phyloP scores from a whole-genome alignment of 2,113 vertebrate genomes.

The Podarcis raffonei region DNA sequence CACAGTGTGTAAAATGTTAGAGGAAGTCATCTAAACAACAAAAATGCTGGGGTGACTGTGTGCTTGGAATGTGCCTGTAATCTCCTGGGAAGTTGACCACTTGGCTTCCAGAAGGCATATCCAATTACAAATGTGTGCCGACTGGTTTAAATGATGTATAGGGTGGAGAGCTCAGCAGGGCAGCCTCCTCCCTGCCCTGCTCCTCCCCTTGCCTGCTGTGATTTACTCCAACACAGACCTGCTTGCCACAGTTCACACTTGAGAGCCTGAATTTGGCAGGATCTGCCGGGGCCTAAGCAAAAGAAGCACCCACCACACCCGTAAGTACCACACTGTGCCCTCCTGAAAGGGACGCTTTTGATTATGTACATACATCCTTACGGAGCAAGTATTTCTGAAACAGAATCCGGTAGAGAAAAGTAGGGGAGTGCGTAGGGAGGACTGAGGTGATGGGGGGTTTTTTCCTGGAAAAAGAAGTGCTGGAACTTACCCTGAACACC shows the following conservation, averaged over 20 bases:
- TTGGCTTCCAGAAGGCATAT: neutral
- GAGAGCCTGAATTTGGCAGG: constrained; percentile 23
- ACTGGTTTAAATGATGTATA: neutral
- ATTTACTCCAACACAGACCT: constrained; percentile 11
- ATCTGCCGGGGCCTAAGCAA: neutral
- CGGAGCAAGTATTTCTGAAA: neutral
- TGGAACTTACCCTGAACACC: too few relatives aligned
- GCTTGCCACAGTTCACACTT: constrained; percentile 17
- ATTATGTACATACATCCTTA: rapidly evolving
- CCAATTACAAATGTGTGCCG: constrained; percentile 48
- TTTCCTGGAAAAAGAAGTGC: too few relatives aligned
- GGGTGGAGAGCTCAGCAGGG: constrained; percentile 57
- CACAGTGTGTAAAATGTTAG: constrained; percentile 1
- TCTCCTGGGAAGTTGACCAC: neutral
- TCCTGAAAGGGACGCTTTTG: neutral
- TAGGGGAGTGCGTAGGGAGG: too few relatives aligned
- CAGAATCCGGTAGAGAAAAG: neutral
- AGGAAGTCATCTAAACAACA: neutral
- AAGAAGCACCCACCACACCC: neutral
- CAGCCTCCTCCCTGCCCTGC: constrained; percentile 48
- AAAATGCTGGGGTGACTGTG: neutral
- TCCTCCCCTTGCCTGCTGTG: constrained; percentile 54
- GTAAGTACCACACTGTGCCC: constrained; percentile 28
- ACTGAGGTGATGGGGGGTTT: too few relatives aligned
- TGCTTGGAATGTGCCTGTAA: neutral